These are phyloP conservation scores for Eulithis prunata DNA, from an alignment of 2,888 invertebrate species.

Conservation along the genomic window DNA sequence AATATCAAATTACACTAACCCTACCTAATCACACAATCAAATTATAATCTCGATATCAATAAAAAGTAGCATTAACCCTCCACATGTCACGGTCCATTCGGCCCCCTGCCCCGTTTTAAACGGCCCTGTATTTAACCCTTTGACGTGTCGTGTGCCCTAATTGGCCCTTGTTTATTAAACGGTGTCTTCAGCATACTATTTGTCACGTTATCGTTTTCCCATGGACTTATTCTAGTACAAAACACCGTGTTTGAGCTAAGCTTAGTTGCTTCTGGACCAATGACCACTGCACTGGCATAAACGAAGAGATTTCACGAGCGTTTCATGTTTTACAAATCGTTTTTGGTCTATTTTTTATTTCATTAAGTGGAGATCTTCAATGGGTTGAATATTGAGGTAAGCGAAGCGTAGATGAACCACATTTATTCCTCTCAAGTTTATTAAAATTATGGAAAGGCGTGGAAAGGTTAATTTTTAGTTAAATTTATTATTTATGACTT, in stretches of 20 bases:
- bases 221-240: slow-evolving; percentile 58
- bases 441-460: too few relatives aligned
- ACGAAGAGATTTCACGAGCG: too few relatives aligned
- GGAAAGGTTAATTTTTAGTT: too few relatives aligned
- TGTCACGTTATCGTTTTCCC: slow-evolving; percentile 66
- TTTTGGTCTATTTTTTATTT: too few relatives aligned
- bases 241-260: neutral
- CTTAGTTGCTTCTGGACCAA: neutral
- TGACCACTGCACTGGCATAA: too few relatives aligned
- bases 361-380: too few relatives aligned
- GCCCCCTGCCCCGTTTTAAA: slow-evolving; percentile 42
- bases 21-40: slow-evolving; percentile 42
- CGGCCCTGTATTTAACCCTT: slow-evolving; percentile 75
- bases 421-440: too few relatives aligned
- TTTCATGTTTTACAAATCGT: too few relatives aligned
- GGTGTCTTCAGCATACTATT: slow-evolving; percentile 65
- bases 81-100: slow-evolving; percentile 43
- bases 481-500: too few relatives aligned
- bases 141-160: slow-evolving; percentile 78
- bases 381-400: too few relatives aligned
- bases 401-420: too few relatives aligned
- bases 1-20: slow-evolving; percentile 34
- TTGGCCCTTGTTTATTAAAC: slow-evolving; percentile 74
- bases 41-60: slow-evolving; percentile 44
- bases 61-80: slow-evolving; percentile 50